These are phyloP conservation scores for Zootoca vivipara DNA, from an alignment of 2,113 vertebrate genomes.

Conservation along the genomic window DNA sequence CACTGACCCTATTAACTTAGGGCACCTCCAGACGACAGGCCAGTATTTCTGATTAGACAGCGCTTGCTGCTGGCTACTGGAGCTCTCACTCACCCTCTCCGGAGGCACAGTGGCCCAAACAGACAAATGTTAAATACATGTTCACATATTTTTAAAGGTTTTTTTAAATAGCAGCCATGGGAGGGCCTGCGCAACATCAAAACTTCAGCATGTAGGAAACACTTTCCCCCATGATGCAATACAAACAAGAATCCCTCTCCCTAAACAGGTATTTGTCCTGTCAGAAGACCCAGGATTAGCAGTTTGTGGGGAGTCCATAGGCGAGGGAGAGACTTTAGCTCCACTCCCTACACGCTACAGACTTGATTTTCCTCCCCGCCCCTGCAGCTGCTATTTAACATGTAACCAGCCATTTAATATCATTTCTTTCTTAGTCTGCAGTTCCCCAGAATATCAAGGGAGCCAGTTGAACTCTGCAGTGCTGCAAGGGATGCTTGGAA, in stretches of 20 bases:
- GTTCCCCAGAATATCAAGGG: background rate
- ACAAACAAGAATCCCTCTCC: too few relatives aligned
- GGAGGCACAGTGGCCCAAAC: background rate
- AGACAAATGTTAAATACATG: background rate
- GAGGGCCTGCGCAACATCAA: background rate
- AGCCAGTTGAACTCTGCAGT: background rate
- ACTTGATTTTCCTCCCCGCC: background rate
- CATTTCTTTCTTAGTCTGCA: background rate
- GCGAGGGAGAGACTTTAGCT: background rate
- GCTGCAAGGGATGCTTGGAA: too few relatives aligned
- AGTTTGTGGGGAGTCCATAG: background rate
- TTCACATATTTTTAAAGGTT: background rate
- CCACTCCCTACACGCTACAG: background rate
- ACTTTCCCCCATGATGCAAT: too few relatives aligned
- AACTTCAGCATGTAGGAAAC: background rate
- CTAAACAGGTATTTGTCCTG: background rate
- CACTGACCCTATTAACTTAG: background rate
- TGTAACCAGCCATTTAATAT: background rate
- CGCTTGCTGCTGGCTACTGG: background rate
- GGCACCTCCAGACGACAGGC: slow-evolving; percentile 1
- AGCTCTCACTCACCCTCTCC: background rate
- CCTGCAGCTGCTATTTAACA: background rate
- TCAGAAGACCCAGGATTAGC: too few relatives aligned
- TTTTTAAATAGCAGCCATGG: background rate
- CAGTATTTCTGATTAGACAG: slow-evolving; percentile 6